Evolutionary conservation across 2,888 invertebrate species (phyloP).

Genomic region (Entomobrya multifasciata): DNA sequence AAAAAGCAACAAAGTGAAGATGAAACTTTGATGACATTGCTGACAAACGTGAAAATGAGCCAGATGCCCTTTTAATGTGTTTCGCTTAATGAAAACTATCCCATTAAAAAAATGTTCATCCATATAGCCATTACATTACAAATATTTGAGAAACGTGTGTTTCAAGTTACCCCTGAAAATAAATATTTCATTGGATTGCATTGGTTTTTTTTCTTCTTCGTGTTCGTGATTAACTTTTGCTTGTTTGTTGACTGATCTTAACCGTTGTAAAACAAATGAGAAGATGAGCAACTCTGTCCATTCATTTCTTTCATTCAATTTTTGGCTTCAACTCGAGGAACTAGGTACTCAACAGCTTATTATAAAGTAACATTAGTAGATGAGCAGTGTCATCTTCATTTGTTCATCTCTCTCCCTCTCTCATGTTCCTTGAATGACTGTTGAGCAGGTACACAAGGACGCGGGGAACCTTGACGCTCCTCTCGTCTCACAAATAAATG

Average conservation of each 20-base stretch:
- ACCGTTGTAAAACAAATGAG: neutral
- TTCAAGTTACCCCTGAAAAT: slow-evolving; percentile 5
- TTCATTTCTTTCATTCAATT: neutral
- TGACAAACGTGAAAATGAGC: neutral
- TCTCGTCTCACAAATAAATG: neutral
- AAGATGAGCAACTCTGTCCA: slow-evolving; percentile 5
- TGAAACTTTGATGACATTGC: neutral
- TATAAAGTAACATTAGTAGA: too few species aligned
- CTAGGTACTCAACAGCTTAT: slow-evolving; percentile 12
- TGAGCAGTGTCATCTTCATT: slow-evolving; percentile 43
- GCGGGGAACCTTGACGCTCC: slow-evolving; percentile 59
- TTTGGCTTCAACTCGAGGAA: neutral
- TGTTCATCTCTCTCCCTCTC: neutral
- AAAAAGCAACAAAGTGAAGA: neutral
- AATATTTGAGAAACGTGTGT: neutral
- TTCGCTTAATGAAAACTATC: neutral
- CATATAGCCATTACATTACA: neutral
- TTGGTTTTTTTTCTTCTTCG: neutral
- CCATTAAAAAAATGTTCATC: neutral
- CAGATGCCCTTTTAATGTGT: neutral
- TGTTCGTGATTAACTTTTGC: slow-evolving; percentile 37
- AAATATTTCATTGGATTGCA: neutral
- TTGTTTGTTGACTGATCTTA: neutral
- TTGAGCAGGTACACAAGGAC: slow-evolving; percentile 38
- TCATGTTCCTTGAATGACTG: neutral